Base-by-base conservation (phyloP, 2,888 invertebrate species). In the Panzeria rudis region DNA sequence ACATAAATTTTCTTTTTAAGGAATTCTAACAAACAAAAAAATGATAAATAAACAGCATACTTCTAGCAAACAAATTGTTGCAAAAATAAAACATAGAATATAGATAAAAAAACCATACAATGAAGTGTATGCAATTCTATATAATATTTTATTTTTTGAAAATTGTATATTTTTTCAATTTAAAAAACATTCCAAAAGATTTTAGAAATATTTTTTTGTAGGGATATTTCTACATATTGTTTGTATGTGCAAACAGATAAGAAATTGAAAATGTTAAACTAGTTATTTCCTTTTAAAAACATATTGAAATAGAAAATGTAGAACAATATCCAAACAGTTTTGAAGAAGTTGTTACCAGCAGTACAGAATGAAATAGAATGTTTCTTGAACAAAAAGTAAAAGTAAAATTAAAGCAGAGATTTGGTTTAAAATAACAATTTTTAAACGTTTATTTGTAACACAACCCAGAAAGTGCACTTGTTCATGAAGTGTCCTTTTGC, bases 21-120 rank as follows among this genome's bases (percentile, higher is more conserved):
- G n/a, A 59, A 35, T 52, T 62, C 38, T 0, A 4, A 0, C 32
- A 0, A 29, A 47, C n/a, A 54, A 64, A 76, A 20, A 44, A 17
- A 52, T 1, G 1, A 68, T 76, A 72, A 72, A 80, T 72, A 76
- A 80, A 72, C 73, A 75, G 56, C 73, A 79, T 75, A 75, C 23
- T 72, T 62, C 23, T 68, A 54, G 15, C 44, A 41, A 64, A 73
- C 69, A 84, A 79, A 47, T 75, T 84, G 79, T 56, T 62, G 32
- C 50, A 59, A 2, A 38, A 66, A 54, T 5, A 11, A 9, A 35
- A 29, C 23, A 8, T 5, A 66, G 7, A 56, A n/a, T n/a, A 61
- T 35, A 32, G 17, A 50, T 5, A 71, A 52, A 62, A 71, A 52
- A n/a, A 32, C 15, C 32, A 44, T 9, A 52, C 38, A 66, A 66